Base-by-base conservation (phyloP, 2,797 vertebrate genomes). In the Sebastes dallii region DNA sequence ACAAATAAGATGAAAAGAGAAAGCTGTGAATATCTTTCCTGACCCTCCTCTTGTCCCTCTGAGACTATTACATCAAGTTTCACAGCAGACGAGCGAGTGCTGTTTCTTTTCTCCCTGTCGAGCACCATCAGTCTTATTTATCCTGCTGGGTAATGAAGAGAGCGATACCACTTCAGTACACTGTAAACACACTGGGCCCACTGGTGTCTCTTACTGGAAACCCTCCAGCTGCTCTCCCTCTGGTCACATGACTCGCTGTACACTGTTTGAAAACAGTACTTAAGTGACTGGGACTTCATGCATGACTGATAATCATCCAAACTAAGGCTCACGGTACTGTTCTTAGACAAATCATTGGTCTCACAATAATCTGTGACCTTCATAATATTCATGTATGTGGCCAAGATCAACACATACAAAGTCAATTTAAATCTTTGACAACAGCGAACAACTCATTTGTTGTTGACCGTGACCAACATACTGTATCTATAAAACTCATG, bases 51-150 rank as follows among this genome's bases (percentile, higher is more conserved):
- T 50, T 50, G 18, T 20, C 18, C 46, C 46, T 50, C 46, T 8
- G 46, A 50, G 46, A 50, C 46, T 14, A 9, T 2, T 14, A 27
- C 73, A 30, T 61, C 5, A 1, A 34, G 42, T 39, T 64, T 59
- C 14, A n/a, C 32, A 50, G 18, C 18, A 0, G 16, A 50, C 46
- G 25, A 34, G 36, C 18, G 10, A 77, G 77, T 27, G 65, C 60
- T 61, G 76, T 24, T 52, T 66, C 56, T 14, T 78, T 50, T 78
- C 46, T 39, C 36, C 59, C 75, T 60, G 85, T 81, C 68, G 6
- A 73, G n/a, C 50, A 42, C 12, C 80, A 81, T 87, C 56, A 85
- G 75, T 66, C 46, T 50, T 80, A 72, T 88, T 86, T 88, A 81
- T 46, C 54, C 56, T 72, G 61, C 60, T 30, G 81, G 46, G 46